Evolutionary conservation across 2,113 vertebrate genomes (phyloP).

Genomic region (Hassar affinis): DNA sequence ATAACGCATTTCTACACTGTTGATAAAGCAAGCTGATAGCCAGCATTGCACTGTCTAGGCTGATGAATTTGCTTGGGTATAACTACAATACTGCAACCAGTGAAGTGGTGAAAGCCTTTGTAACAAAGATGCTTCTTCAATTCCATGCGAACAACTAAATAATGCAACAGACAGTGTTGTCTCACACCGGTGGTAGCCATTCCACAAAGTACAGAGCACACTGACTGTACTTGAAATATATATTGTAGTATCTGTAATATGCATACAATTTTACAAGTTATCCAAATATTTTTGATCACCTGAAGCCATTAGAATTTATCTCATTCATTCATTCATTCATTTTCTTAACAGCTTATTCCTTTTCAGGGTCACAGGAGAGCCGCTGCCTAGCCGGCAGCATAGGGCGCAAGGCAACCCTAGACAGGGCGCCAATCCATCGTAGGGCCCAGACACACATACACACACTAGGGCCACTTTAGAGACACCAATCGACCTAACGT

Average conservation of each 20-base stretch:
- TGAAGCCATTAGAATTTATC: neutral
- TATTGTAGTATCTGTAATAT: neutral
- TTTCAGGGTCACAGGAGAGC: too few relatives aligned
- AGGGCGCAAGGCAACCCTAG: too few relatives aligned
- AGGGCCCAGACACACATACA: too few relatives aligned
- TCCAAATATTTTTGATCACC: neutral
- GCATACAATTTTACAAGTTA: neutral
- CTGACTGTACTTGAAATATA: neutral
- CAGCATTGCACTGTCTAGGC: neutral
- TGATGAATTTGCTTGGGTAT: neutral
- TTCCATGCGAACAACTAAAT: neutral
- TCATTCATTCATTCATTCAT: too few relatives aligned
- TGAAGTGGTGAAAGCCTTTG: neutral
- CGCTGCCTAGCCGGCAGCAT: too few relatives aligned
- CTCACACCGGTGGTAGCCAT: neutral
- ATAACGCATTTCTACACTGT: neutral
- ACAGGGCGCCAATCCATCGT: too few relatives aligned
- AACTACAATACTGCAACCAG: conserved; percentile 15
- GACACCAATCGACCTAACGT: too few relatives aligned
- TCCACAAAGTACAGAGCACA: conserved; percentile 7
- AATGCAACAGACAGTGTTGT: neutral
- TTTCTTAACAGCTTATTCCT: too few relatives aligned
- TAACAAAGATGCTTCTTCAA: conserved; percentile 5
- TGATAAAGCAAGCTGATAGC: neutral
- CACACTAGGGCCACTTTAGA: too few relatives aligned